Conservation (phyloP, 2,888 invertebrate genomes). For the Mythimna ferrago region DNA sequence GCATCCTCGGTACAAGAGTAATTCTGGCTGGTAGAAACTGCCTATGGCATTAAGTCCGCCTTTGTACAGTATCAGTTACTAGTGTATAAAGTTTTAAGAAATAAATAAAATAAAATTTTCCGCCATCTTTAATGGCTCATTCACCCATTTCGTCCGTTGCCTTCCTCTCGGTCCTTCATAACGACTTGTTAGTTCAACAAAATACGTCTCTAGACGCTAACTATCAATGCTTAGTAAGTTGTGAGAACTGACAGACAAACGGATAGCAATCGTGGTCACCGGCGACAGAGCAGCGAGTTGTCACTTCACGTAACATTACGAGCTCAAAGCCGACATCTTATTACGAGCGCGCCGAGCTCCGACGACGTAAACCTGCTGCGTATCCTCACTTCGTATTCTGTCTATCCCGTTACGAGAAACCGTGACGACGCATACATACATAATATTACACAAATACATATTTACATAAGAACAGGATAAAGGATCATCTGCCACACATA, state of each 20-base stretch:
- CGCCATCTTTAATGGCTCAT: not conserved
- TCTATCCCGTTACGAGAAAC: slow-evolving; percentile 51
- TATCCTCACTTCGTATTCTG: slow-evolving; percentile 55
- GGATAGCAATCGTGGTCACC: slow-evolving; percentile 36
- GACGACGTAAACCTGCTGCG: slow-evolving; percentile 45
- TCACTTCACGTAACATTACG: slow-evolving; percentile 48
- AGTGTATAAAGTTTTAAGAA: too few relatives aligned
- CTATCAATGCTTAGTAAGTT: slow-evolving; percentile 45
- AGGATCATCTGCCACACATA: slow-evolving; percentile 42
- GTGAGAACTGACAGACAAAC: slow-evolving; percentile 50
- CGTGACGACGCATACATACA: slow-evolving; percentile 61
- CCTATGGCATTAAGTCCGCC: too few relatives aligned
- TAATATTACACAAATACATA: slow-evolving; percentile 50
- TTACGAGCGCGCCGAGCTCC: slow-evolving; percentile 34
- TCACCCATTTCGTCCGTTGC: not conserved
- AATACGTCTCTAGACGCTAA: slow-evolving; percentile 15
- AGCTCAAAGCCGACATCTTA: slow-evolving; percentile 51
- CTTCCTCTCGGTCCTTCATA: not conserved
- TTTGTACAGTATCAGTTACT: too few relatives aligned
- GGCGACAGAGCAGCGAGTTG: slow-evolving; percentile 42
- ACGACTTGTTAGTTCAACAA: slow-evolving; percentile 7
- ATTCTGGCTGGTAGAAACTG: too few relatives aligned
- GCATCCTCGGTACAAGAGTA: too few relatives aligned
- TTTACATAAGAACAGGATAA: slow-evolving; percentile 53
- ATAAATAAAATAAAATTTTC: not conserved